Conservation (phyloP, 2,113 vertebrate species). For the Xiphophorus couchianus region DNA sequence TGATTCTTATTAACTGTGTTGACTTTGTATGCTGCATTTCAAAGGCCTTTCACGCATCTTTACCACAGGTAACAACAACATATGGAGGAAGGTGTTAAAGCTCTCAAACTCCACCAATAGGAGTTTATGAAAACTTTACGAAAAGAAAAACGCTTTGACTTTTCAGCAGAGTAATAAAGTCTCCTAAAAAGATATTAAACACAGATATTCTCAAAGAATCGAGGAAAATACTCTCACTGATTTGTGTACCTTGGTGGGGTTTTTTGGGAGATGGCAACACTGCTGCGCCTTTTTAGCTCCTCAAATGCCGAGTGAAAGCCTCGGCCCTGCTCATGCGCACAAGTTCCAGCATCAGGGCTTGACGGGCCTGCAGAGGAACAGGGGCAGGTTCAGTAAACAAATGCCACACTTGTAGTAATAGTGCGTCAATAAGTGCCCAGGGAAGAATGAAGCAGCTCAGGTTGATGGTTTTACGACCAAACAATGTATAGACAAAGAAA, state of each 20-base stretch:
- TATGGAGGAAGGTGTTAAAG: not conserved
- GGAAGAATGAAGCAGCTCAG: not conserved
- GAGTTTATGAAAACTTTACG: not conserved
- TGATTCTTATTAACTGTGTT: too few species aligned
- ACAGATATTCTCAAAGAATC: not conserved
- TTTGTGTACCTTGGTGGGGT: not conserved
- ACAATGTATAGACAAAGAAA: not conserved
- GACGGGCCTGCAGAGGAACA: not conserved
- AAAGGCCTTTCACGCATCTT: not conserved
- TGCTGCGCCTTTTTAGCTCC: not conserved
- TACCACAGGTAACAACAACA: not conserved
- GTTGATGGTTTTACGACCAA: too few species aligned
- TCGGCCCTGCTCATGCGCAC: not conserved
- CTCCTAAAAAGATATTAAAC: too few species aligned
- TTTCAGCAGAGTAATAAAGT: not conserved
- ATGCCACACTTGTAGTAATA: conserved; percentile 2
- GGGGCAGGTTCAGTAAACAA: not conserved
- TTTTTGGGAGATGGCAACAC: not conserved
- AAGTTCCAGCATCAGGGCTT: conserved; percentile 1
- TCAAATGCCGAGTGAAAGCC: not conserved
- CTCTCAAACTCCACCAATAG: not conserved
- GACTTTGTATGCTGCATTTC: not conserved
- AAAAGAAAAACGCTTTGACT: not conserved
- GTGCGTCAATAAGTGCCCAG: conserved; percentile 6
- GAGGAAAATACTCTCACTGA: not conserved